phyloP scores from a whole-genome alignment of 2,113 vertebrate species.

The Malurus cyaneus region DNA sequence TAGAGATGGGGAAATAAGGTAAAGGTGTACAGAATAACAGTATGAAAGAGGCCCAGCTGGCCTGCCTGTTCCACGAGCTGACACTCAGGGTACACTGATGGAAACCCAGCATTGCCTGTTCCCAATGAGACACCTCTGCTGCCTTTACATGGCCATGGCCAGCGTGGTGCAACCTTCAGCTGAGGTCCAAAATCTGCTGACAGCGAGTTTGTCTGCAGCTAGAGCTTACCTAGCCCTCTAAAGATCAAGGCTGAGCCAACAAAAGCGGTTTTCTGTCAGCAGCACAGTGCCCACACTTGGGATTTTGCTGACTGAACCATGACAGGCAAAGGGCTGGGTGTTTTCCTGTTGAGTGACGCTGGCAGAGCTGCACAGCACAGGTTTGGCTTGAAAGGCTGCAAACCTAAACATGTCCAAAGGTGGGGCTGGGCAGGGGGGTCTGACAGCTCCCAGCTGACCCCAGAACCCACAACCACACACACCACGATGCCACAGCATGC shows the following conservation, averaged over 20 bases:
- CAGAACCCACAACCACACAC: neutral
- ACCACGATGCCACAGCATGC: fast-evolving
- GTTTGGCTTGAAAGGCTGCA: neutral
- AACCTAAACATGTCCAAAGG: neutral
- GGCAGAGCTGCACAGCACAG: fast-evolving
- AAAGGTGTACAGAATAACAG: neutral
- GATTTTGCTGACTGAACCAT: neutral
- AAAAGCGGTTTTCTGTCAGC: neutral
- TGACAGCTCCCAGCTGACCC: neutral
- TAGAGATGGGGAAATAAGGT: neutral
- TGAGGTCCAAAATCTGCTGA: neutral
- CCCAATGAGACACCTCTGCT: neutral
- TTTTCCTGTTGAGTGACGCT: fast-evolving
- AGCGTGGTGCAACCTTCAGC: neutral
- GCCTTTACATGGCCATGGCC: neutral
- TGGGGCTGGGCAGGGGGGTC: neutral
- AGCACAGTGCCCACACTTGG: neutral
- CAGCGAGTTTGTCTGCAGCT: neutral
- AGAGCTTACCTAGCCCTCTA: neutral
- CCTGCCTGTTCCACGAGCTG: neutral
- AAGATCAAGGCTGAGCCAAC: neutral
- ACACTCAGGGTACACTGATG: fast-evolving
- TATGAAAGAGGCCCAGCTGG: neutral
- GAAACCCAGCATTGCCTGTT: fast-evolving
- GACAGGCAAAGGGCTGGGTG: neutral